Base-by-base conservation (phyloP, 2,113 vertebrate genomes). In the Trogon melanurus region DNA sequence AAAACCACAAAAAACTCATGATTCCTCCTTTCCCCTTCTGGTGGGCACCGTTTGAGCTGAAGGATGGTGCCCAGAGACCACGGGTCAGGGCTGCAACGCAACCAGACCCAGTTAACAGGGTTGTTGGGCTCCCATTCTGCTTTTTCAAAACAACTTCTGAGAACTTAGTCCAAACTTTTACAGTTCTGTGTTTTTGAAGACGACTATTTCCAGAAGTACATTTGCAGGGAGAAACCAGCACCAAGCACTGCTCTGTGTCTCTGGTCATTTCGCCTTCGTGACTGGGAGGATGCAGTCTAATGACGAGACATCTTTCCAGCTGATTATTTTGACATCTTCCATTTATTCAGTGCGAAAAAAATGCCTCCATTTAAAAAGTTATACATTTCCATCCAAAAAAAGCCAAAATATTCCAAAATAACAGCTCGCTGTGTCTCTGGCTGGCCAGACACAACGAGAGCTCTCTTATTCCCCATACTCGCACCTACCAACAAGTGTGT, bases 61-160 rank as follows among this genome's bases (percentile, higher is more conserved):
- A 29, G 26, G 50, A 65, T 15, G 66, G 17, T 57, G 50, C n/a
- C n/a, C 67, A 25, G 41, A 70, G 38, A 62, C 26, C 54, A 70
- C 19, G 58, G 11, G 29, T 6, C 17, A 48, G 64, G 25, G 44
- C 48, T 84, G 60, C 60, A 83, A 47, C n/a, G 32, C 69, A 67
- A 0, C 0, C 0, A 58, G 25, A 66, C 34, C 4, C 64, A 32
- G 2, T 16, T 41, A 19, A n/a, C 25, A 10, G 8, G 58, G 38
- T 6, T 38, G 57, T 58, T 51, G 54, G 4, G 6, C 26, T 60
- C 44, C 56, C 47, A 54, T 22, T 4, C 23, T 32, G 60, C 23
- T 57, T 91, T 50, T 76, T 57, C 62, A 73, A 27, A 70, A 7
- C 45, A 50, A 5, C 41, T 82, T 50, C 67, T 54, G 54, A 65